Conservation (phyloP, 2,113 vertebrate genomes). For the Gnathonemus echidnorhynchus region DNA sequence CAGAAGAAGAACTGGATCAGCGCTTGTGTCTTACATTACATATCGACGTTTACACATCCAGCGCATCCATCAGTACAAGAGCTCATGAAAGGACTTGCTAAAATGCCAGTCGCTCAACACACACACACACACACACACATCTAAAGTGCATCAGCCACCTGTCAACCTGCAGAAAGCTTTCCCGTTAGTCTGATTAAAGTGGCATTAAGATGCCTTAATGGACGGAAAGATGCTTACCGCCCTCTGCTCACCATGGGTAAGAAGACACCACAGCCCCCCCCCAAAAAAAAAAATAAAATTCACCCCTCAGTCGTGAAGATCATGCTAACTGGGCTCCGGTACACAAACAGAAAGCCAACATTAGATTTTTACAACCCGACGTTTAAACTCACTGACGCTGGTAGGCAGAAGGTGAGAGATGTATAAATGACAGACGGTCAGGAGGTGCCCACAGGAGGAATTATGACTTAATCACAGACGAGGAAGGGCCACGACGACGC, state of each 20-base stretch:
- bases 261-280: background rate
- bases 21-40: slow-evolving; percentile 1
- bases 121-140: slow-evolving; percentile 10
- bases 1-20: background rate
- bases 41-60: background rate
- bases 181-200: slow-evolving; percentile 26
- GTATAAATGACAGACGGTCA: background rate
- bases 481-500: background rate
- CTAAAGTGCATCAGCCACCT: slow-evolving; percentile 14
- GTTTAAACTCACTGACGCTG: background rate
- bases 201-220: background rate
- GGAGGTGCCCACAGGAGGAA: background rate
- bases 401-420: background rate
- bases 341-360: background rate
- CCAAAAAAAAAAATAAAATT: background rate
- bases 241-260: background rate
- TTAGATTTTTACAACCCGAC: background rate
- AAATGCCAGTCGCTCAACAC: background rate
- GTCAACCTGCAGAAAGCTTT: slow-evolving; percentile 30
- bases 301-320: background rate
- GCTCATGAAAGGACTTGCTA: background rate
- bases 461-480: background rate
- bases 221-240: background rate
- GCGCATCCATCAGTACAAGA: background rate
- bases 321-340: background rate